These are phyloP conservation scores for Aegithalos caudatus DNA, from an alignment of 2,113 vertebrate genomes.

Conservation along the genomic window DNA sequence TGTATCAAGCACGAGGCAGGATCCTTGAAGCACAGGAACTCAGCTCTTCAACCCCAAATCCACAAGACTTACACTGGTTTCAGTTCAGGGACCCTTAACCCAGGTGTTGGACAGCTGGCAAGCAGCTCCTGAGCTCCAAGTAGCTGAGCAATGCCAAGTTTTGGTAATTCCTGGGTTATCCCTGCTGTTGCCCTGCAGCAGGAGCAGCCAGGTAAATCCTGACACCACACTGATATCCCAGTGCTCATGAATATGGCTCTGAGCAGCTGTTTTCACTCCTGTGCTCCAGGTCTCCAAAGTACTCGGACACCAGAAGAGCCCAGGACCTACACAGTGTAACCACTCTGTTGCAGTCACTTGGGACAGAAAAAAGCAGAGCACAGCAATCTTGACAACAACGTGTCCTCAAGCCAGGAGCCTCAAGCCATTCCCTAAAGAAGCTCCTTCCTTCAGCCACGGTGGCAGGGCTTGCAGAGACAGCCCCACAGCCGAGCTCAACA, in stretches of 20 bases:
- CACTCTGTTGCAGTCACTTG: not conserved
- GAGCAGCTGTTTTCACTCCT: not conserved
- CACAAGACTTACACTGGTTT: not conserved
- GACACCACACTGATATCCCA: not conserved
- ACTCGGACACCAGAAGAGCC: not conserved
- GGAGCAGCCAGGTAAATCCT: not conserved
- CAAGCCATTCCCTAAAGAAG: not conserved
- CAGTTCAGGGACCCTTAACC: not conserved
- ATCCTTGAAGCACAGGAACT: not conserved
- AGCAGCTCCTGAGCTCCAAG: too few species aligned
- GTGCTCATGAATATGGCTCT: fast-evolving
- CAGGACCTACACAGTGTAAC: not conserved
- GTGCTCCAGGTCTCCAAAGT: not conserved
- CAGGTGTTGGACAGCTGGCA: not conserved
- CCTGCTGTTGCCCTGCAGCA: not conserved
- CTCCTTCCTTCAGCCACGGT: not conserved
- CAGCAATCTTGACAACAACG: not conserved
- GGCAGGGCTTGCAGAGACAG: not conserved
- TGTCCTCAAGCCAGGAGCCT: not conserved
- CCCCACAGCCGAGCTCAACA: fast-evolving
- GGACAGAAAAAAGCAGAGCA: not conserved
- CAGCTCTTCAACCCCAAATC: not conserved
- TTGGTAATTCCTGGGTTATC: not conserved
- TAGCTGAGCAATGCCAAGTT: not conserved
- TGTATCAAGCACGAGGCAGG: not conserved